phyloP scores from a whole-genome alignment of 2,113 vertebrate genomes.

The Hemiprocne comata region DNA sequence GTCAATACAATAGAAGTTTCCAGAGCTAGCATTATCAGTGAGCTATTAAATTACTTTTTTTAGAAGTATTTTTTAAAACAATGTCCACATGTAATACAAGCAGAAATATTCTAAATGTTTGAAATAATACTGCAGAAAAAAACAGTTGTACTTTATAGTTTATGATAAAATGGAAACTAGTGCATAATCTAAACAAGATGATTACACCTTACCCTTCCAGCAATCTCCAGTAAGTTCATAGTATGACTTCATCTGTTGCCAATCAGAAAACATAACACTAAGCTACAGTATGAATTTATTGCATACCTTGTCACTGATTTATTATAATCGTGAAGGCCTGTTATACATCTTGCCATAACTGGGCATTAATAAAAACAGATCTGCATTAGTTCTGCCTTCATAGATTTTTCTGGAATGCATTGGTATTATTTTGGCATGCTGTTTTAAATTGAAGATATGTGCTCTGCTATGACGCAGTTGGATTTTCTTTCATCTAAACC shows the following conservation, averaged over 20 bases:
- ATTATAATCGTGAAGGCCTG: constrained; percentile 12
- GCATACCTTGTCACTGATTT: neutral
- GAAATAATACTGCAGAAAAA: neutral
- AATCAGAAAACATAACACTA: neutral
- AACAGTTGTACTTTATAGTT: neutral
- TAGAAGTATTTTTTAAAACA: neutral
- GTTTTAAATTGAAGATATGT: neutral
- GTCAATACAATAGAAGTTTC: neutral
- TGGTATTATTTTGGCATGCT: neutral
- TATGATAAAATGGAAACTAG: neutral
- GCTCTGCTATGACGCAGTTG: neutral
- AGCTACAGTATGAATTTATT: neutral
- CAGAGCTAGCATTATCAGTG: neutral
- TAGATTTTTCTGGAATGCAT: constrained; percentile 27
- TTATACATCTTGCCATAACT: neutral
- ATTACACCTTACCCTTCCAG: constrained; percentile 7
- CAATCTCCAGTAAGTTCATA: neutral
- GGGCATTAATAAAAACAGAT: constrained; percentile 1
- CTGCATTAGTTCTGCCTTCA: constrained; percentile 9
- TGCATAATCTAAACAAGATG: constrained; percentile 29
- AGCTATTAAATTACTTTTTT: neutral
- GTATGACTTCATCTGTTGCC: neutral
- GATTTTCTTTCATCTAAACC: neutral
- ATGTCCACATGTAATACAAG: neutral
- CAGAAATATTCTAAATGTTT: neutral